phyloP scores from a whole-genome alignment of 2,888 invertebrate genomes.

The Chymomyza fuscimana region DNA sequence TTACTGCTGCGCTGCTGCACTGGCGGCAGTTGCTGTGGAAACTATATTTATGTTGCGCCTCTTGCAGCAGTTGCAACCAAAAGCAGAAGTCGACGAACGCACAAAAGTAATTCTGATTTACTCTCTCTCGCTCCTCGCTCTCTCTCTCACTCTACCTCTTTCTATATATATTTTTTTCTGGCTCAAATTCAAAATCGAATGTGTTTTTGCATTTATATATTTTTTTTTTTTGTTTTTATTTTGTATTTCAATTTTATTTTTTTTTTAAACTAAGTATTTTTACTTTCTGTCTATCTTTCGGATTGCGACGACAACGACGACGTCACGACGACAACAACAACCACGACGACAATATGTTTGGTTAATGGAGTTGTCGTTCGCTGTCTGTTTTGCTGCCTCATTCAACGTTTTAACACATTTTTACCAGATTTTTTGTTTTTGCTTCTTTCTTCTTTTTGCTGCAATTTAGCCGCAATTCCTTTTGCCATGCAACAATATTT shows the following conservation, averaged over 20 bases:
- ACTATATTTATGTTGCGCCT: slow-evolving; percentile 17
- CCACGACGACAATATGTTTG: slow-evolving; percentile 56
- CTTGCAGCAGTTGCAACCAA: slow-evolving; percentile 22
- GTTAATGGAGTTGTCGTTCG: slow-evolving; percentile 59
- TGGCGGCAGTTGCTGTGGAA: slow-evolving; percentile 10
- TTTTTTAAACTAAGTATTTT: slow-evolving; percentile 18
- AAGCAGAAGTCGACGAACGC: slow-evolving; percentile 45
- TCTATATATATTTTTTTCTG: slow-evolving; percentile 41
- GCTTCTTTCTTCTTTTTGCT: not conserved
- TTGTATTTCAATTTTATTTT: slow-evolving; percentile 41
- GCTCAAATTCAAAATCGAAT: slow-evolving; percentile 29
- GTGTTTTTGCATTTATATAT: slow-evolving; percentile 37
- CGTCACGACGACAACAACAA: slow-evolving; percentile 30
- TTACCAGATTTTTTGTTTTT: slow-evolving; percentile 11
- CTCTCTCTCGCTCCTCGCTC: no score
- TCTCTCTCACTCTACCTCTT: slow-evolving; percentile 10
- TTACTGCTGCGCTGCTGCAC: slow-evolving; percentile 9
- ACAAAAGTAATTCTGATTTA: slow-evolving; percentile 12
- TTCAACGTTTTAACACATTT: slow-evolving; percentile 52
- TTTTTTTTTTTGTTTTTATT: slow-evolving; percentile 32
- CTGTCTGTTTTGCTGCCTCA: slow-evolving; percentile 43
- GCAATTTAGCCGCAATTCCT: not conserved
- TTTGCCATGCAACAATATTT: slow-evolving; percentile 34
- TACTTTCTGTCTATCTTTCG: slow-evolving; percentile 42
- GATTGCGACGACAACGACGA: slow-evolving; percentile 49